Conservation (phyloP, 2,888 invertebrate genomes). For the Ichneumoninae sp. region DNA sequence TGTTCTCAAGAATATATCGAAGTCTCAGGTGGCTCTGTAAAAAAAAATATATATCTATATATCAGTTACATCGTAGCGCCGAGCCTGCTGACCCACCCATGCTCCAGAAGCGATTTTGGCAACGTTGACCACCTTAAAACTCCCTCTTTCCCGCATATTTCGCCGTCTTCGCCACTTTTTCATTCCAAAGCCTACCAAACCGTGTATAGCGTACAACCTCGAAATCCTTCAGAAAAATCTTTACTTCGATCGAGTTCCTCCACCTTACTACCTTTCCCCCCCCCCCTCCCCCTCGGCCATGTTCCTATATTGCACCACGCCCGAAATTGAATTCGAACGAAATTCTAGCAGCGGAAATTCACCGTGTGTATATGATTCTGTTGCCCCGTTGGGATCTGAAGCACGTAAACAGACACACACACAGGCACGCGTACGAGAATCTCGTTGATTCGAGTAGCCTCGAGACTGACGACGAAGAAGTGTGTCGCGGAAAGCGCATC, state of each 20-base stretch:
- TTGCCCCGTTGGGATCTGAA: slow-evolving; percentile 22
- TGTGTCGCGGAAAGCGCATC: slow-evolving; percentile 12
- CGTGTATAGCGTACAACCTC: neutral
- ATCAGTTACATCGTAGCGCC: slow-evolving; percentile 20
- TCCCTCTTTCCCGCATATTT: slow-evolving; percentile 12
- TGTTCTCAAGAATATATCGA: slow-evolving; percentile 2
- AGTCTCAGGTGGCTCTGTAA: slow-evolving; percentile 1
- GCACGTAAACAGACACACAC: slow-evolving; percentile 1
- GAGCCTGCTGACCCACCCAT: slow-evolving; percentile 30
- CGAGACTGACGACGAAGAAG: slow-evolving; percentile 21
- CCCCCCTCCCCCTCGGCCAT: neutral
- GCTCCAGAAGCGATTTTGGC: slow-evolving; percentile 44
- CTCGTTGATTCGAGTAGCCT: slow-evolving; percentile 7
- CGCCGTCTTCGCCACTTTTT: slow-evolving; percentile 21
- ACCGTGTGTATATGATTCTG: slow-evolving; percentile 21
- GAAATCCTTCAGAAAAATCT: slow-evolving; percentile 46
- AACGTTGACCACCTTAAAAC: slow-evolving; percentile 42
- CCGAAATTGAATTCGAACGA: slow-evolving; percentile 51
- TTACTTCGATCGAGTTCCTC: slow-evolving; percentile 35
- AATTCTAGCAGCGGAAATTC: slow-evolving; percentile 37
- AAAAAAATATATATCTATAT: neutral
- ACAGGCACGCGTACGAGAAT: neutral
- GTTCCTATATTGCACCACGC: slow-evolving; percentile 30
- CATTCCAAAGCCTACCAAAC: slow-evolving; percentile 27
- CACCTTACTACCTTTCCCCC: neutral